Evolutionary conservation across 2,797 vertebrate species (phyloP).

Genomic region (Tokudaia muenninki): DNA sequence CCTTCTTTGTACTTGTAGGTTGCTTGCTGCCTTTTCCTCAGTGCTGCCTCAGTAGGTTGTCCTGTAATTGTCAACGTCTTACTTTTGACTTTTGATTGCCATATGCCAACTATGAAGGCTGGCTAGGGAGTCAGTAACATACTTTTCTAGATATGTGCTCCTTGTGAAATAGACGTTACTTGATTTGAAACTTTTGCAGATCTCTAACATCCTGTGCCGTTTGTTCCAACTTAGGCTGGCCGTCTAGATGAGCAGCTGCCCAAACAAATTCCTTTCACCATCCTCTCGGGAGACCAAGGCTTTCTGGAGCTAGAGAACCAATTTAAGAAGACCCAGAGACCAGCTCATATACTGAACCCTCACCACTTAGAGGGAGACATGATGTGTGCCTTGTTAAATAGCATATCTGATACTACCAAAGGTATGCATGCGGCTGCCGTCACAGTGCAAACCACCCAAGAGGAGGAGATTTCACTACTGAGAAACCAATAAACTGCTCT

Average conservation of each 20-base stretch:
- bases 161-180: constrained; percentile 65
- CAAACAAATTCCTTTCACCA: constrained; percentile 91
- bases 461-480: constrained; percentile 67
- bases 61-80: not conserved
- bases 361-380: constrained; percentile 90
- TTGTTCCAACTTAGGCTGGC: constrained; percentile 87
- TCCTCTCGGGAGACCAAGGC: constrained; percentile 92
- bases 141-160: constrained; percentile 21
- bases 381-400: constrained; percentile 92
- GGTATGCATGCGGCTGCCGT: constrained; percentile 85
- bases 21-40: not conserved
- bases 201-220: constrained; percentile 49
- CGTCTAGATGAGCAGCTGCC: constrained; percentile 91
- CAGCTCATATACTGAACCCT: constrained; percentile 89
- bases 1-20: not conserved
- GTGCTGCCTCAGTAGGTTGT: constrained; percentile 15
- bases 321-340: constrained; percentile 90
- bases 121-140: not conserved
- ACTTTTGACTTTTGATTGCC: constrained; percentile 12
- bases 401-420: constrained; percentile 91
- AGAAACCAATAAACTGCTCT: constrained; percentile 77
- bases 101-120: constrained; percentile 39
- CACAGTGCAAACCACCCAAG: constrained; percentile 74
- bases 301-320: constrained; percentile 90
- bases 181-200: constrained; percentile 59